Base-by-base conservation (phyloP, 2,888 invertebrate genomes). In the Tribolium freemani region DNA sequence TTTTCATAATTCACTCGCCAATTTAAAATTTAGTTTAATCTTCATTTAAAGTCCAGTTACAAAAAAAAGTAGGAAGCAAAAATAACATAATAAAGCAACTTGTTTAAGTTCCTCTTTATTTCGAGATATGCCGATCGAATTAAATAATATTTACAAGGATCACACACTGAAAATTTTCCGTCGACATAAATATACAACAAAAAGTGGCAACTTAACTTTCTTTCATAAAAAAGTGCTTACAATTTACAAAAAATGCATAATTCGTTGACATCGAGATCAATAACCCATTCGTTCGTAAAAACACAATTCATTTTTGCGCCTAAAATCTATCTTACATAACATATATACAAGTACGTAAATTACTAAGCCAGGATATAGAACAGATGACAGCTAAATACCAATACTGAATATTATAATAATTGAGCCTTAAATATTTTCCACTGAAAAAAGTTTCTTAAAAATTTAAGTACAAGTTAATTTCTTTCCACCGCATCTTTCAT, bases 401-500 rank as follows among this genome's bases (percentile, higher is more conserved):
- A 68, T 68, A 56, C 68, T 57, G 68, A 57, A 57, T 57, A 57
- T 26, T 3, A 9, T 48, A 57, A 16, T 30, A 56, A 20, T 68
- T 68, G 68, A 68, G 68, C 68, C 50, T 68, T 68, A 68, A 16
- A 30, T 16, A n/a, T 63, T n/a, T 26, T 44, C 45, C 31, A 11
- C 44, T 16, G 21, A 50, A 63, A n/a, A 63, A 63, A 26, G 16
- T 9, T 63, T 60, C 46, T 16, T 9, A 38, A 30, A 63, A 53
- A 16, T 38, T 46, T 57, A 57, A 71, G 63, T 63, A 63, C 63
- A 10, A 44, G 4, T 81, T 85, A 88, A 80, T 88, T 86, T 78
- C 89, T 85, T 77, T 88, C 87, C 67, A 87, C 88, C 74, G 87
- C 86, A 50, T 87, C 89, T 75, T 88, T 88, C 74, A 86, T 86